Evolutionary conservation across 2,797 vertebrate species (phyloP), one percentile per base, ranked within the genome.

Genomic region (Geotrypetes seraphini): DNA sequence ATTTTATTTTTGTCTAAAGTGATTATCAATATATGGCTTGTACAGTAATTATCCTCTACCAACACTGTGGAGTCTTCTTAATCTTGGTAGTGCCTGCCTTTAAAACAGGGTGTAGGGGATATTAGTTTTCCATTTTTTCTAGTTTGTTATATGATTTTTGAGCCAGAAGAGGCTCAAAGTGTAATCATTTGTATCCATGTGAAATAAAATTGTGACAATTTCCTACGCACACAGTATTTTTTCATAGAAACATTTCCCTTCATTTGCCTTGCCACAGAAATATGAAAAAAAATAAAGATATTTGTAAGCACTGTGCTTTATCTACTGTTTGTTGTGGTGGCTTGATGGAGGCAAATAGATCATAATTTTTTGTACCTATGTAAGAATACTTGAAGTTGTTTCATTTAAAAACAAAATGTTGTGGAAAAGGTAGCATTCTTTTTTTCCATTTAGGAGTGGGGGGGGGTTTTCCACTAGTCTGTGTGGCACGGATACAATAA

Each of bases 31-130:
- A 75, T 90, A 90, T 88, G 86, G 87, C 87, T 83, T 97, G 94
- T 96, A 97, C 91, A 96, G 88, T 92, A 85, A 88, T 86, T 90
- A 93, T 95, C 92, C 91, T 95, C 94, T 95, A 89, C 90, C 90
- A 86, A 92, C 92, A 97, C 94, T 97, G 92, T 97, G 93, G 80
- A 79, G 88, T 95, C 86, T 96, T 91, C 90, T 92, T 87, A 90
- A 91, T 91, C 89, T 96, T 90, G 90, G 92, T 97, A 95, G 93
- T 97, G 92, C 94, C 94, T 97, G 90, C 91, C 91, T 96, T 96
- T 84, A 78, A 86, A 92, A 92, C 88, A 95, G 92, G 91, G 89
- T 91, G 89, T 96, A 96, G 92, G 89, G 89, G 92, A 95, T 91
- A 88, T 87, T 87, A 73, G 84, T 84, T 83, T 91, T 80, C 69